Conservation (phyloP, 2,113 vertebrate species). For the Triplophysa tibetana region DNA sequence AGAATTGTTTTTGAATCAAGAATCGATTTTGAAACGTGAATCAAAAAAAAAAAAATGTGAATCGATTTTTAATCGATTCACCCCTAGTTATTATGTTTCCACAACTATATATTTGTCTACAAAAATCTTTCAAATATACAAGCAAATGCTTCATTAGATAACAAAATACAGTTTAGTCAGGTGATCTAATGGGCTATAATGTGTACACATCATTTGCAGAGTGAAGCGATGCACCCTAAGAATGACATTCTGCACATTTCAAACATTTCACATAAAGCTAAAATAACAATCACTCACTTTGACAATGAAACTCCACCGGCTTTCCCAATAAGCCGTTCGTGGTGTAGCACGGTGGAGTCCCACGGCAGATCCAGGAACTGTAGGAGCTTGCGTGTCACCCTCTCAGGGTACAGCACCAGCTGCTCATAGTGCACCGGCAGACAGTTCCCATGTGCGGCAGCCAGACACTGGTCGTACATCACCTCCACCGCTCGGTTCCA, state of each 20-base stretch:
- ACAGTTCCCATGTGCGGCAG: constrained; percentile 81
- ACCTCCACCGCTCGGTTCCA: constrained; percentile 97
- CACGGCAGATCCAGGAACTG: constrained; percentile 90
- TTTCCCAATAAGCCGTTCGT: constrained; percentile 96
- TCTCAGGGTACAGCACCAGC: constrained; percentile 89
- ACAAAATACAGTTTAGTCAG: too few relatives aligned
- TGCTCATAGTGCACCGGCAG: constrained; percentile 92
- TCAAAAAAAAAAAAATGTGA: too few relatives aligned
- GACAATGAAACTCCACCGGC: constrained; percentile 95
- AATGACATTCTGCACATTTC: not conserved
- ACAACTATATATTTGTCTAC: too few relatives aligned
- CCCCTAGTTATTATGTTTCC: too few relatives aligned
- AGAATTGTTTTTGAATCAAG: too few relatives aligned
- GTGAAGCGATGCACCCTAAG: not conserved
- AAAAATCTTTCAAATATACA: too few relatives aligned
- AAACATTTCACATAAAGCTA: not conserved
- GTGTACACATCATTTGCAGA: too few relatives aligned
- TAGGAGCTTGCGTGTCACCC: constrained; percentile 89
- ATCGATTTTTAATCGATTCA: too few relatives aligned
- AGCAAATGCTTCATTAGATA: too few relatives aligned
- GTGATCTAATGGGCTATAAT: too few relatives aligned
- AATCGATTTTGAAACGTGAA: too few relatives aligned
- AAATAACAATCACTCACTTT: constrained; percentile 81
- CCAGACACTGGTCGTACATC: constrained; percentile 96
- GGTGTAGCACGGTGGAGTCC: constrained; percentile 90